Evolutionary conservation across 2,888 invertebrate species (phyloP).

Genomic region (Drosophila colorata): DNA sequence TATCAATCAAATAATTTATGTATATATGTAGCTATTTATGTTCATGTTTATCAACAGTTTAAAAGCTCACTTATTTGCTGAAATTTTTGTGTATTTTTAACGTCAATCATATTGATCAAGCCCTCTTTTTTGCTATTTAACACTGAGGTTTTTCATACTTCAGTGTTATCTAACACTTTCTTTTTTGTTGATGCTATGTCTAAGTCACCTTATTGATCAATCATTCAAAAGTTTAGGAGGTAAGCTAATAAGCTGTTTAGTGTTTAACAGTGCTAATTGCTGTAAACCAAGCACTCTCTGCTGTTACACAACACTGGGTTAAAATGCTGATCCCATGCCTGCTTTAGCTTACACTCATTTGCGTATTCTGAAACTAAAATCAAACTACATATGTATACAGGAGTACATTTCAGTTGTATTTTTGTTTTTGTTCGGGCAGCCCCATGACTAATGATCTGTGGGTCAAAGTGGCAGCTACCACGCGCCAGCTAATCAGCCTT

Average conservation of each 20-base stretch:
- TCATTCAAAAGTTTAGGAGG: no score
- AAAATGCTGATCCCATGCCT: neutral
- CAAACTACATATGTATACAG: neutral
- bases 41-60: no score
- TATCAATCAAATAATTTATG: neutral
- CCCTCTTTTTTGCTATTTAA: no score
- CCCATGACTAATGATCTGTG: conserved; percentile 34
- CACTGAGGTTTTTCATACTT: no score
- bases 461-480: conserved; percentile 12
- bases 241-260: no score
- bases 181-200: no score
- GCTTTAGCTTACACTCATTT: neutral
- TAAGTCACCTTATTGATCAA: no score
- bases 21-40: no score
- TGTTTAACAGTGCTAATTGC: neutral
- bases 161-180: no score
- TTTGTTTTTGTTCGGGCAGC: neutral
- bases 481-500: conserved; percentile 46
- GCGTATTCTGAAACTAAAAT: neutral
- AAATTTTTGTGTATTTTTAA: no score
- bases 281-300: neutral
- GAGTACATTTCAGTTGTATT: neutral
- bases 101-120: no score
- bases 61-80: no score
- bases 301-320: neutral